Evolutionary conservation across 2,888 invertebrate species (phyloP).

Genomic region (Agrotis exclamationis): DNA sequence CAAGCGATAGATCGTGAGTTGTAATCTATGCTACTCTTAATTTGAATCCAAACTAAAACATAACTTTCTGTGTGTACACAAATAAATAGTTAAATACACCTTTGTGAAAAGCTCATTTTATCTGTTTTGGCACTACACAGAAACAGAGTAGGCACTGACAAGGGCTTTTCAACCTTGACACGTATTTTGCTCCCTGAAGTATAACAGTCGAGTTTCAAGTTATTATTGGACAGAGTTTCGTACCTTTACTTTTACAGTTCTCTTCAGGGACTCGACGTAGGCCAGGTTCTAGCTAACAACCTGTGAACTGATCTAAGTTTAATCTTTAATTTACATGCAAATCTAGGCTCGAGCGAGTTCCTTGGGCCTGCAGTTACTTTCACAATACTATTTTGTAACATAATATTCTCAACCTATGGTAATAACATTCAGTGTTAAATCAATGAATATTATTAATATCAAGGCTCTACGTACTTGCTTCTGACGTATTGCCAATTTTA

Average conservation of each 20-base stretch:
- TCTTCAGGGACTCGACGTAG: conserved; percentile 30
- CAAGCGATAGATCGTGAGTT: neutral
- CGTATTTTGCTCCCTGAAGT: conserved; percentile 1
- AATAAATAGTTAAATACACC: too few relatives aligned
- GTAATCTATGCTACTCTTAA: neutral
- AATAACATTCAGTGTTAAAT: too few relatives aligned
- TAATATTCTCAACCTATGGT: too few relatives aligned
- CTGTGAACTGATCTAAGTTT: conserved; percentile 57
- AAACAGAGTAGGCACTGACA: neutral
- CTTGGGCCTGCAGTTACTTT: conserved; percentile 13
- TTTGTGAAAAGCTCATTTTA: too few relatives aligned
- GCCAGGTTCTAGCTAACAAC: conserved; percentile 38
- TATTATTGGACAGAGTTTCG: conserved; percentile 26
- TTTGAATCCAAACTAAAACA: neutral
- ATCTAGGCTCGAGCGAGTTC: conserved; percentile 31
- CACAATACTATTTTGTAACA: conserved; percentile 6
- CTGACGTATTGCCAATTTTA: too few relatives aligned
- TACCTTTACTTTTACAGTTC: conserved; percentile 37
- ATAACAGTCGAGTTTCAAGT: neutral
- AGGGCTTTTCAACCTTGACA: conserved; percentile 7
- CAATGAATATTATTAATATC: too few relatives aligned
- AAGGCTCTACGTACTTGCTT: too few relatives aligned
- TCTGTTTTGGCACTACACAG: neutral
- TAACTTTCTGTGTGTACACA: too few relatives aligned
- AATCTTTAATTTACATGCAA: conserved; percentile 63